Evolutionary conservation across 2,888 invertebrate species (phyloP).

Genomic region (Stenurella melanura): DNA sequence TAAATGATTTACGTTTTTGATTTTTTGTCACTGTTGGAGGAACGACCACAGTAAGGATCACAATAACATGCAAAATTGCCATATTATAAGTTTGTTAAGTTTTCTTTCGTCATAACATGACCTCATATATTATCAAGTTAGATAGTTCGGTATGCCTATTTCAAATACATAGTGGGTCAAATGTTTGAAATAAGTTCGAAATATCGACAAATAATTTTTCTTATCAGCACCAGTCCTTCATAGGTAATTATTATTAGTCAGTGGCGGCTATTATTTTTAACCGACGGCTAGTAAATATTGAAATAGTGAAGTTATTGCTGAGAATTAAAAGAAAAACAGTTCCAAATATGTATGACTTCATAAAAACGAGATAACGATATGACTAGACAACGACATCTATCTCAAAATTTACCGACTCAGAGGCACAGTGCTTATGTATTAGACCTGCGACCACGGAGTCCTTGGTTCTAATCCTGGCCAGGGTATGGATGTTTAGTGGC

Average conservation of each 20-base stretch:
- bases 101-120: conserved; percentile 28
- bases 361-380: no score
- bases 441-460: no score
- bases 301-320: no score
- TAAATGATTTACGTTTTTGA: conserved; percentile 25
- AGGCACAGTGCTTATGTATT: no score
- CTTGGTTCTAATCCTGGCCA: no score
- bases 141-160: not conserved
- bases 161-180: not conserved
- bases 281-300: no score
- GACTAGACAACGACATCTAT: no score
- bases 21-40: not conserved
- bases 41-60: conserved; percentile 23
- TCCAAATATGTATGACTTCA: no score
- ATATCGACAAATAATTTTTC: conserved; percentile 6
- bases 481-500: no score
- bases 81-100: conserved; percentile 21
- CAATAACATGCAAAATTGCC: conserved; percentile 21
- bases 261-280: not conserved
- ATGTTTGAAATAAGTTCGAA: not conserved
- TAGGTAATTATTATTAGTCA: not conserved
- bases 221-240: conserved; percentile 1
- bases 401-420: no score
- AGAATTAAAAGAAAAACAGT: no score
- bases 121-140: conserved; percentile 29